Base-by-base conservation (phyloP, 2,113 vertebrate species). In the Crotalus viridis region DNA sequence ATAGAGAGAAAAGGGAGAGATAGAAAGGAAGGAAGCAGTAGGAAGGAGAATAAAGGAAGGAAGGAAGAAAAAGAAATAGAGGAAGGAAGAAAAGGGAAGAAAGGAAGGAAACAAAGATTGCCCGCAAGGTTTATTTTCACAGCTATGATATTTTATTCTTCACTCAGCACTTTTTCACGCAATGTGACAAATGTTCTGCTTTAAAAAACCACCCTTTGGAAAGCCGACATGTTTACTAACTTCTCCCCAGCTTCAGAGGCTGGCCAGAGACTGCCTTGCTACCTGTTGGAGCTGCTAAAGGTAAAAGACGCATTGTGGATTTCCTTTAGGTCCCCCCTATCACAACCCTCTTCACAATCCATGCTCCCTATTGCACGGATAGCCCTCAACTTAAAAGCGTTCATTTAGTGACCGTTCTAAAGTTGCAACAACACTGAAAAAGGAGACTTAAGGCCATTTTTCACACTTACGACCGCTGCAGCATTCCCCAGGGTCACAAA, bases 231-330 rank as follows among this genome's bases (percentile, higher is more conserved):
- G 5, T 74, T 74, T 74, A 74, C n/a, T 33, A 74, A 74, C 64
- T 33, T 74, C 13, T 33, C n/a, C 5, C 13, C 15, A 13, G 10
- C 10, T 28, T 12, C 59, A 1, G 64, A 33, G n/a, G 28, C 4
- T 12, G 2, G 2, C 28, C 28, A 15, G 4, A 74, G n/a, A 7
- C 4, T 5, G 12, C 26, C 61, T 15, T 1, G 0, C 12, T 13
- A 9, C n/a, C 5, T 13, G 17, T 13, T 2, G 13, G n/a, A 33
- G n/a, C 19, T n/a, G n/a, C n/a, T 74, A 33, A 74, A 74, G 5
- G n/a, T n/a, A 33, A 74, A 33, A 33, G n/a, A 74, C 0, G 1
- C 9, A 8, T 33, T 33, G 33, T 6, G n/a, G 24, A 9, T 5
- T 12, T 28, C 61, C 10, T 64, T 64, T 26, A 12, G 24, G 64